Conservation (phyloP, 2,797 vertebrate species). For the Pseudomugil tenellus region DNA sequence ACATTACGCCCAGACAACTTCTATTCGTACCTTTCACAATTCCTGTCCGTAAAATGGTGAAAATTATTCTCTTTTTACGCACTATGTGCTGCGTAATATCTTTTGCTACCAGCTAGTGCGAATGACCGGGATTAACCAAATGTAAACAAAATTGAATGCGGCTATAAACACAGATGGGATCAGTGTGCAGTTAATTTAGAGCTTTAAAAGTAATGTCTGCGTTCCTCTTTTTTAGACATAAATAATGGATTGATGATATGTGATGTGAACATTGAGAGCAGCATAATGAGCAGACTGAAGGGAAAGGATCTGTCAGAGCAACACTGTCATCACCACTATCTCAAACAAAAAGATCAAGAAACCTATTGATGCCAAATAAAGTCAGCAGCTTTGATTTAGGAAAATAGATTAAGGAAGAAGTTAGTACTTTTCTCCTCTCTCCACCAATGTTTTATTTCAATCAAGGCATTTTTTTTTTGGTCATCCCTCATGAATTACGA, state of each 20-base stretch:
- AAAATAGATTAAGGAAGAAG: conserved; percentile 4
- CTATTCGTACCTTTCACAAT: no score
- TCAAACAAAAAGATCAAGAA: conserved; percentile 37
- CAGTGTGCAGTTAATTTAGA: conserved; percentile 20
- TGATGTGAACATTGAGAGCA: conserved; percentile 72
- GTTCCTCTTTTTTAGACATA: conserved; percentile 65
- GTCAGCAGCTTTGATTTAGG: conserved; percentile 44
- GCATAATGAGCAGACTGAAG: conserved; percentile 65
- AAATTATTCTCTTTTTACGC: no score
- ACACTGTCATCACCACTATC: conserved; percentile 19
- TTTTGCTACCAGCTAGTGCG: no score
- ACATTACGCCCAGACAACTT: no score
- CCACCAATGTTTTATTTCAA: conserved; percentile 24
- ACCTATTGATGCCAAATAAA: conserved; percentile 58
- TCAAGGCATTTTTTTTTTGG: conserved; percentile 63
- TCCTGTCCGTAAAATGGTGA: no score
- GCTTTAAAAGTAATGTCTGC: conserved; percentile 25
- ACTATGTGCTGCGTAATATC: no score
- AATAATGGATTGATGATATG: conserved; percentile 77
- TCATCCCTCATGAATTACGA: conserved; percentile 56
- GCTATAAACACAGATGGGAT: background rate
- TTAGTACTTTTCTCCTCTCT: conserved; percentile 37
- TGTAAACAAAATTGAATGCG: background rate
- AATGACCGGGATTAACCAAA: no score
- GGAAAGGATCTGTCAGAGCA: conserved; percentile 45